Evolutionary conservation across 2,888 invertebrate genomes (phyloP).

Genomic region (Macaria liturata): DNA sequence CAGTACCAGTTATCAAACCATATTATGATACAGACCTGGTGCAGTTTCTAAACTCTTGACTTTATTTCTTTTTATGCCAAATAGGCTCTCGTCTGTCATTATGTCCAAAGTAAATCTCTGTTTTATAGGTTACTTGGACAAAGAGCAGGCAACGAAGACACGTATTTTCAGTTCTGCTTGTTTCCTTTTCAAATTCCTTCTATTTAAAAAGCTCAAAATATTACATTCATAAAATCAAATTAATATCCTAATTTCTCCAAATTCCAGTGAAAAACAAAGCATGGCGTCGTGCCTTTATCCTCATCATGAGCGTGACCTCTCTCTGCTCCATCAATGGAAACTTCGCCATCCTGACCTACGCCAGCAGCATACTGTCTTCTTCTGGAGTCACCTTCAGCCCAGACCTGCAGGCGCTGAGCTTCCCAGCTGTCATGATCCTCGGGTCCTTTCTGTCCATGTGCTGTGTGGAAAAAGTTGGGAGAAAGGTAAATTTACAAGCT

Average conservation of each 20-base stretch:
- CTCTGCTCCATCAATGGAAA: slow-evolving; percentile 54
- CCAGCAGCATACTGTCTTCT: slow-evolving; percentile 52
- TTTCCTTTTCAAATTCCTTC: too few relatives aligned
- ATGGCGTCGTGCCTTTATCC: slow-evolving; percentile 52
- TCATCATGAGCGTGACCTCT: slow-evolving; percentile 44
- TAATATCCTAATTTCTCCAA: neutral
- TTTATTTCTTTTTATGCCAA: too few relatives aligned
- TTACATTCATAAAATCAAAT: too few relatives aligned
- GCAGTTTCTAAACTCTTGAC: too few relatives aligned
- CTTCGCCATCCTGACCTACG: slow-evolving; percentile 56
- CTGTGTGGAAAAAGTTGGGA: slow-evolving; percentile 61
- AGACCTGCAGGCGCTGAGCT: slow-evolving; percentile 59
- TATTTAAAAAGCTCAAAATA: too few relatives aligned
- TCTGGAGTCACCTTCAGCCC: slow-evolving; percentile 60
- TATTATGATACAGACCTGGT: too few relatives aligned
- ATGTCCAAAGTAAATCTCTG: too few relatives aligned
- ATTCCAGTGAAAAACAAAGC: slow-evolving; percentile 53
- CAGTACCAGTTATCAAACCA: too few relatives aligned
- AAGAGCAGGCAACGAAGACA: too few relatives aligned
- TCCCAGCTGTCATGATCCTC: slow-evolving; percentile 63
- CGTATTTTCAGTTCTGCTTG: too few relatives aligned
- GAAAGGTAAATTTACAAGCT: slow-evolving; percentile 51
- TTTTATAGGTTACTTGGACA: too few relatives aligned
- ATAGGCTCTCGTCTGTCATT: too few relatives aligned
- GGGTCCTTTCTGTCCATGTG: slow-evolving; percentile 57